Evolutionary conservation across 53 echinoderm and acorn worm genomes (phyloP).

Genomic region (Actinopyga echinites): DNA sequence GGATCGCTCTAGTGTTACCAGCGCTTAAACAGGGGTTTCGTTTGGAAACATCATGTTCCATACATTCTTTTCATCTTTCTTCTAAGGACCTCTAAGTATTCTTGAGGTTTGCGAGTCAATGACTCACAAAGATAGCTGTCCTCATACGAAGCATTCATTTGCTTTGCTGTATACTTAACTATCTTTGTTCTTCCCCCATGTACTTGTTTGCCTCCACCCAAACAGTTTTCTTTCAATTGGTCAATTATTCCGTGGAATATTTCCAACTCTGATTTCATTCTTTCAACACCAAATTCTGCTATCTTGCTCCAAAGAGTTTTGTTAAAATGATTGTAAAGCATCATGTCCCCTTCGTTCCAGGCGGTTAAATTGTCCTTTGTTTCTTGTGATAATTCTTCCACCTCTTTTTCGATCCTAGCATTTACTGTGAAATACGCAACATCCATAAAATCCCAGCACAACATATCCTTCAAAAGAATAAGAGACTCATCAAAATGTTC

Average conservation of each 20-base stretch:
- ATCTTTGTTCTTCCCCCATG: not conserved
- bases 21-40: too few species aligned
- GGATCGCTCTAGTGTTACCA: too few species aligned
- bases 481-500: constrained; percentile 75
- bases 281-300: constrained; percentile 27
- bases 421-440: constrained; percentile 60
- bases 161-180: not conserved
- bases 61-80: constrained; percentile 1
- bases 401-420: constrained; percentile 44
- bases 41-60: too few species aligned
- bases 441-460: constrained; percentile 62
- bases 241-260: constrained; percentile 44
- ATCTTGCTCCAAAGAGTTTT: constrained; percentile 56
- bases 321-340: constrained; percentile 60
- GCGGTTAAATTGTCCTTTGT: constrained; percentile 8
- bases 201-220: constrained; percentile 15
- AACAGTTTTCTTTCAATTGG: constrained; percentile 37
- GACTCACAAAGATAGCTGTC: not conserved
- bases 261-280: constrained; percentile 44
- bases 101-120: constrained; percentile 12
- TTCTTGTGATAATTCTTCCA: constrained; percentile 2
- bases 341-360: constrained; percentile 65
- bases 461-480: constrained; percentile 54
- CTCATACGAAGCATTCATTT: not conserved
- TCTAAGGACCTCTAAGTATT: not conserved